A percentile compares a stretch with the other conserved stretches of the same genome.
phyloP scores from a whole-genome alignment of 1,140 invertebrate species.

The Aricia agestis region DNA sequence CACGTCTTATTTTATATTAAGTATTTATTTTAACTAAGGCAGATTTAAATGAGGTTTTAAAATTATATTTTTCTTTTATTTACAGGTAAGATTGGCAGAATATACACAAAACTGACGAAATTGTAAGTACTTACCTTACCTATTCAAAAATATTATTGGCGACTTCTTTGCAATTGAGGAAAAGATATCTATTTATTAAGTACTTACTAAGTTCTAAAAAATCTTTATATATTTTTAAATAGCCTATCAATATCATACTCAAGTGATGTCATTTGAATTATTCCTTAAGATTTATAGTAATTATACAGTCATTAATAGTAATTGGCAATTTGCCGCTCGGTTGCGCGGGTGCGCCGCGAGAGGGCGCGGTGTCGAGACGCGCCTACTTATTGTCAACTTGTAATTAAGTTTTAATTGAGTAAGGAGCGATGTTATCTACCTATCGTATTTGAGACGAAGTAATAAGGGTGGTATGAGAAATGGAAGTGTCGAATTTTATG shows the following conservation, averaged over 20 bases:
- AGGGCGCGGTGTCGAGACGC: slow-evolving; percentile 38
- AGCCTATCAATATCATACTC: not conserved
- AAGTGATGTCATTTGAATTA: not conserved
- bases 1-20: too few species aligned
- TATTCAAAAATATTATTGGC: too few species aligned
- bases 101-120: too few species aligned
- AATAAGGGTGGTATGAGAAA: not conserved
- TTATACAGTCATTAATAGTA: slow-evolving; percentile 11
- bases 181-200: too few species aligned
- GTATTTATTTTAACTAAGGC: too few species aligned
- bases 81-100: not conserved
- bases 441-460: not conserved
- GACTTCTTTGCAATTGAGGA: too few species aligned
- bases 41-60: not conserved
- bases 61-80: not conserved
- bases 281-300: not conserved
- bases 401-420: slow-evolving; percentile 18
- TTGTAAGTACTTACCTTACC: too few species aligned
- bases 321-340: slow-evolving; percentile 33
- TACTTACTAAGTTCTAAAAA: too few species aligned
- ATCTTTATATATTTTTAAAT: not conserved
- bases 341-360: slow-evolving; percentile 27
- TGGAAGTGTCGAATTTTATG: too few species aligned
- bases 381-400: slow-evolving; percentile 46
- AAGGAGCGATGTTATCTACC: not conserved